phyloP scores from a whole-genome alignment of 2,888 invertebrate species.

The Atethmia centrago region DNA sequence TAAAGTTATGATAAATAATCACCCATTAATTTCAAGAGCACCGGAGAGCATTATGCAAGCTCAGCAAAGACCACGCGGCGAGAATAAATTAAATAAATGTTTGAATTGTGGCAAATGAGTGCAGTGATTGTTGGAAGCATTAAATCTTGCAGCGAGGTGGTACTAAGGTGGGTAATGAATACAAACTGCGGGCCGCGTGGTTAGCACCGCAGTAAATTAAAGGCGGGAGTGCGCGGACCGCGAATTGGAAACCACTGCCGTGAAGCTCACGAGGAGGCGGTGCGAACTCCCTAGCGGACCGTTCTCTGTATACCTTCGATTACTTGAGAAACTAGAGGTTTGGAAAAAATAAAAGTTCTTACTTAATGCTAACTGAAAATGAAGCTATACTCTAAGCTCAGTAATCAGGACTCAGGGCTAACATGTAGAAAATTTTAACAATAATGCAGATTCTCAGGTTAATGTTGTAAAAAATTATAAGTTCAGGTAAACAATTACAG shows the following conservation, averaged over 20 bases:
- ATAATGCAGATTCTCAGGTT: neutral
- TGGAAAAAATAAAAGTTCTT: slow-evolving; percentile 45
- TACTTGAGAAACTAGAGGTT: slow-evolving; percentile 60
- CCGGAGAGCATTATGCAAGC: slow-evolving; percentile 40
- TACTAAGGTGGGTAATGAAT: slow-evolving; percentile 88
- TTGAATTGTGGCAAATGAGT: slow-evolving; percentile 82
- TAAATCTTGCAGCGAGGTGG: slow-evolving; percentile 81
- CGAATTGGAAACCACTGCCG: slow-evolving; percentile 80
- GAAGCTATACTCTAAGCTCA: neutral
- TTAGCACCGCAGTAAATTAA: slow-evolving; percentile 87
- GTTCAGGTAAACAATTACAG: too few species aligned
- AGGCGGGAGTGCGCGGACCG: slow-evolving; percentile 77
- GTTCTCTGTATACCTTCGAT: slow-evolving; percentile 76
- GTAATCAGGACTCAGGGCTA: neutral
- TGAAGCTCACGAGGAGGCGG: slow-evolving; percentile 68
- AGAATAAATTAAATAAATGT: slow-evolving; percentile 78
- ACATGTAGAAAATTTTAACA: neutral
- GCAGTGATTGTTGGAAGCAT: slow-evolving; percentile 80
- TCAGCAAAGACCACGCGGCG: slow-evolving; percentile 46
- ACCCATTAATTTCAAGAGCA: slow-evolving; percentile 30
- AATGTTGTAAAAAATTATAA: neutral
- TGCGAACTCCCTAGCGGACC: slow-evolving; percentile 73
- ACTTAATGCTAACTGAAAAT: slow-evolving; percentile 30
- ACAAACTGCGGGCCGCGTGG: slow-evolving; percentile 87
- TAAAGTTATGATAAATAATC: slow-evolving; percentile 15